Evolutionary conservation across 2,113 vertebrate genomes (phyloP), one percentile per base, ranked within the genome.

Genomic region (Corvus hawaiiensis): DNA sequence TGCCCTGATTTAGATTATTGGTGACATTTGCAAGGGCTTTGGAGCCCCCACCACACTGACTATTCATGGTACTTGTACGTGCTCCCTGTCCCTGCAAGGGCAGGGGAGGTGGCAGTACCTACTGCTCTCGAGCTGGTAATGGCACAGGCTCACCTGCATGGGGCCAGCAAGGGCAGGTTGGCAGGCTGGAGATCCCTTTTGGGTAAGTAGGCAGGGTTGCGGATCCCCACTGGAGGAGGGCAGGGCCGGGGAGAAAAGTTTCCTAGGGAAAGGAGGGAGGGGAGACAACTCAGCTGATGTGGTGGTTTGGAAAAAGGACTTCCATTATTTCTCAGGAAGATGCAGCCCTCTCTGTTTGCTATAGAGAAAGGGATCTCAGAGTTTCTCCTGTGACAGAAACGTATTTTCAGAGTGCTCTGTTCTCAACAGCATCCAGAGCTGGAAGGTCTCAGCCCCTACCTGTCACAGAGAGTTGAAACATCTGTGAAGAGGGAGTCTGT

Each of bases 351-450:
- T 64, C 51, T 13, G 1, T 71, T 66, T 83, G 27, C 43, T 79
- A 8, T 1, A 3, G 20, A 61, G 13, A 59, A 51, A 1, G 2
- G 37, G n/a, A n/a, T 59, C 62, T 58, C 62, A 54, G 32, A 89
- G 8, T 17, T 79, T 89, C 19, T 75, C 0, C 0, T 62, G 41
- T 58, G 37, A 46, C 16, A 0, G 0, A 85, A 84, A 32, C 0
- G 0, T 18, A 24, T 79, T 83, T 85, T 78, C 74, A 49, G 55
- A 55, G 20, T 20, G 7, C 7, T 61, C 19, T 20, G 17, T 33
- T 41, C 41, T 54, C 62, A 68, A 12, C 1, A 6, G 30, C 28
- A 61, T 9, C 28, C 66, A 66, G 66, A 68, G 4, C 44, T 78
- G 68, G 17, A 84, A 78, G 15, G 8, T 59, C 59, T 81, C 30